These are phyloP conservation scores for Eristalinus sepulchralis DNA, from an alignment of 2,888 invertebrate species.

Conservation along the genomic window DNA sequence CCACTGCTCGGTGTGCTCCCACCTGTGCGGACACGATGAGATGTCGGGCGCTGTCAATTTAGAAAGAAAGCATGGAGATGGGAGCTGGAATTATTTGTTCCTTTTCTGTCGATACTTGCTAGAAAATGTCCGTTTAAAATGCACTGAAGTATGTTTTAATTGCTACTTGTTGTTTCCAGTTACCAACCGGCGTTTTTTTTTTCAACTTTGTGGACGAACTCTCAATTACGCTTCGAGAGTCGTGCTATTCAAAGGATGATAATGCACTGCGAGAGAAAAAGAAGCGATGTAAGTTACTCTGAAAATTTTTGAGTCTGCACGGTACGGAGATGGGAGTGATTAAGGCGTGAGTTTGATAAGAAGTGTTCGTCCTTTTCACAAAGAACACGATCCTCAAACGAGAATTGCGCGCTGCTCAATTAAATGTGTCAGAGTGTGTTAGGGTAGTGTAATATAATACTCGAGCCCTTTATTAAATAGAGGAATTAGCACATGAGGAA, in stretches of 20 bases:
- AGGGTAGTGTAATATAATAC: no score
- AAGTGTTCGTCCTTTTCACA: not conserved
- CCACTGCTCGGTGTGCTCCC: slow-evolving; percentile 25
- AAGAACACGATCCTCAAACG: no score
- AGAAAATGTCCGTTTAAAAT: slow-evolving; percentile 39
- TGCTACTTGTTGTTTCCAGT: slow-evolving; percentile 21
- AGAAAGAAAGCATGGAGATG: not conserved
- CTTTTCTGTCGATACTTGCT: not conserved
- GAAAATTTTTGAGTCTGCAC: not conserved
- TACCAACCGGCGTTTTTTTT: slow-evolving; percentile 11
- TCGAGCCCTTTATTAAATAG: no score
- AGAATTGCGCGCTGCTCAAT: no score
- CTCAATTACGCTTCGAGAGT: not conserved
- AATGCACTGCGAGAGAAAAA: not conserved
- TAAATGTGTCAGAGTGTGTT: no score
- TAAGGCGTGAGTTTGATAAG: not conserved
- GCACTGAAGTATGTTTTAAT: slow-evolving; percentile 60
- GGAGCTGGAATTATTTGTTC: not conserved
- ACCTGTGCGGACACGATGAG: slow-evolving; percentile 44
- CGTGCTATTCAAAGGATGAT: not conserved
- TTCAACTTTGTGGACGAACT: slow-evolving; percentile 20
- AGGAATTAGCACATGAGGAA: no score
- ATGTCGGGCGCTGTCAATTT: not conserved
- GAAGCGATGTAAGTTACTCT: not conserved
- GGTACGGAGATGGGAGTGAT: not conserved